A percentile compares a stretch with the other conserved stretches of the same genome.
Conservation (phyloP, 1,140 invertebrate species). For the Apis laboriosa region DNA sequence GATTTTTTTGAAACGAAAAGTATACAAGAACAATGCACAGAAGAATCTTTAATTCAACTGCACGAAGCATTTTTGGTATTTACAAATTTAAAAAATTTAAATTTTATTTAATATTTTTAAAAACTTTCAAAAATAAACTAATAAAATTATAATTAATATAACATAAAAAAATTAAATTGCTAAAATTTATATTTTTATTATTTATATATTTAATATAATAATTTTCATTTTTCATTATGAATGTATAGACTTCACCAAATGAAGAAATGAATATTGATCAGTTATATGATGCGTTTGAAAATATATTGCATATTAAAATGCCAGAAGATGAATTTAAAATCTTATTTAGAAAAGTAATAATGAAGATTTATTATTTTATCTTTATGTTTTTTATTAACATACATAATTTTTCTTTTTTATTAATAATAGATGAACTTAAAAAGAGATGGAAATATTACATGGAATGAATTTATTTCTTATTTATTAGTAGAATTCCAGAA, state of each 20-base stretch:
- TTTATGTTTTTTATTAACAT: background rate
- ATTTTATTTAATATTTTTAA: background rate
- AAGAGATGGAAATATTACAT: slow-evolving; percentile 83
- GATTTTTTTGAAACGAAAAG: slow-evolving; percentile 65
- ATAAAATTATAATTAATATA: background rate
- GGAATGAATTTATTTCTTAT: slow-evolving; percentile 86
- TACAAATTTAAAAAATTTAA: background rate
- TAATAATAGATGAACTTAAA: slow-evolving; percentile 71
- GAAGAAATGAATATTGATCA: slow-evolving; percentile 57
- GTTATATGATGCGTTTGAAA: slow-evolving; percentile 59
- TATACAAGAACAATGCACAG: slow-evolving; percentile 65
- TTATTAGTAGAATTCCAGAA: slow-evolving; percentile 85
- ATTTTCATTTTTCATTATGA: background rate
- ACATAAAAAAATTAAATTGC: background rate
- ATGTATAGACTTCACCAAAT: slow-evolving; percentile 51
- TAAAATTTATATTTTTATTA: background rate
- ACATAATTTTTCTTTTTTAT: background rate
- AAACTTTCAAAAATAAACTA: background rate
- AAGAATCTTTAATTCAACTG: slow-evolving; percentile 63
- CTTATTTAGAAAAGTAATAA: slow-evolving; percentile 66
- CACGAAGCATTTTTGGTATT: slow-evolving; percentile 65
- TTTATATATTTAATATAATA: background rate
- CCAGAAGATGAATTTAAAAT: slow-evolving; percentile 56
- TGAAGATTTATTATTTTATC: background rate
- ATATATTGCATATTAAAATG: slow-evolving; percentile 63